Evolutionary conservation across 1,140 invertebrate species (phyloP).

Genomic region (Leucophenga varia): DNA sequence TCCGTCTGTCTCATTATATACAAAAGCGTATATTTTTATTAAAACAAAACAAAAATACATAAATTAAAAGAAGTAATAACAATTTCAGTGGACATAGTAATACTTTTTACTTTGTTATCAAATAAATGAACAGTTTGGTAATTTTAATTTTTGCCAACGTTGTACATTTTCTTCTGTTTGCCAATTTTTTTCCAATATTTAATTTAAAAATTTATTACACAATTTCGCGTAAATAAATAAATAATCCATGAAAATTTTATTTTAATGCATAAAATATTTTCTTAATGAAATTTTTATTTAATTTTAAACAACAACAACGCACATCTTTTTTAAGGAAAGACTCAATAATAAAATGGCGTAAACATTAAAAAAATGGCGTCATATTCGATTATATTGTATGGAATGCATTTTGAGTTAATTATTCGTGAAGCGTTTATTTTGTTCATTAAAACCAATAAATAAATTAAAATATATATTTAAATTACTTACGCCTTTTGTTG

Average conservation of each 20-base stretch:
- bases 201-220: slow-evolving; percentile 25
- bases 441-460: too few species aligned
- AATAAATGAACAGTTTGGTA: slow-evolving; percentile 37
- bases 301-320: too few species aligned
- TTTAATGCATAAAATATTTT: slow-evolving; percentile 12
- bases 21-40: too few species aligned
- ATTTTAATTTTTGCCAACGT: slow-evolving; percentile 25
- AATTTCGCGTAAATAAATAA: slow-evolving; percentile 24
- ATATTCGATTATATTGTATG: too few species aligned
- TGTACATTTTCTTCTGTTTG: slow-evolving; percentile 36
- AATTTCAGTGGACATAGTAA: neutral
- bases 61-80: neutral
- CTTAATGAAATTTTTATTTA: neutral
- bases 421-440: too few species aligned
- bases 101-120: slow-evolving; percentile 37
- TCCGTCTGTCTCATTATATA: too few species aligned
- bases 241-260: slow-evolving; percentile 19
- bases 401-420: too few species aligned
- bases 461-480: neutral
- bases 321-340: too few species aligned
- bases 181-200: too few species aligned
- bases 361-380: too few species aligned
- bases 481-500: slow-evolving; percentile 37
- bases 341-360: neutral
- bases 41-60: slow-evolving; percentile 6